These are phyloP conservation scores for Nyctereutes procyonoides DNA, from an alignment of 2,113 vertebrate species.

Conservation along the genomic window DNA sequence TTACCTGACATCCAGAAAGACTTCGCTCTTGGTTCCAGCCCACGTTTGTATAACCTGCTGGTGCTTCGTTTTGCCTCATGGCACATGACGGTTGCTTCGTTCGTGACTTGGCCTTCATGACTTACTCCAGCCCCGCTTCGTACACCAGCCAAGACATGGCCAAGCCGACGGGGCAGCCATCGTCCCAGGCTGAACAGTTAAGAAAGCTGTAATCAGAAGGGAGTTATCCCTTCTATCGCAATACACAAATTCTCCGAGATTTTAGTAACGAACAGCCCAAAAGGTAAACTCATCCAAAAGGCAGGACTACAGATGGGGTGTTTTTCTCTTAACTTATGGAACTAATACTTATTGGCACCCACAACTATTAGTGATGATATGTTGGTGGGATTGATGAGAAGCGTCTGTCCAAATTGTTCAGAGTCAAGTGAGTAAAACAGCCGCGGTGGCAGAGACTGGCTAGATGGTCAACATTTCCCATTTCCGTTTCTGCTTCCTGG, in stretches of 20 bases:
- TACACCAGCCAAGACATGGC: background rate
- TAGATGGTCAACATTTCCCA: background rate
- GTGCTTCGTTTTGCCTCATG: background rate
- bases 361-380: background rate
- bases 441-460: background rate
- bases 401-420: background rate
- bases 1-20: background rate
- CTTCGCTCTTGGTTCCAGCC: background rate
- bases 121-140: background rate
- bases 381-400: background rate
- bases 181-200: background rate
- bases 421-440: background rate
- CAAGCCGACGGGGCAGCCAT: background rate
- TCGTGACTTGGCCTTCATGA: background rate
- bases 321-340: background rate
- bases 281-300: background rate
- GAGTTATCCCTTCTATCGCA: background rate
- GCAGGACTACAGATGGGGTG: background rate
- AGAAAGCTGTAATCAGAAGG: background rate
- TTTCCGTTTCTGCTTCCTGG: background rate
- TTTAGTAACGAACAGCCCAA: background rate
- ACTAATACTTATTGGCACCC: background rate
- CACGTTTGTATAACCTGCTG: background rate
- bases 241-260: background rate
- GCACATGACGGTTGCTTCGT: background rate